Percentiles rank a stretch among this genome's conserved stretches.
phyloP scores from a whole-genome alignment of 2,113 vertebrate genomes.

The Capricornis sumatraensis region DNA sequence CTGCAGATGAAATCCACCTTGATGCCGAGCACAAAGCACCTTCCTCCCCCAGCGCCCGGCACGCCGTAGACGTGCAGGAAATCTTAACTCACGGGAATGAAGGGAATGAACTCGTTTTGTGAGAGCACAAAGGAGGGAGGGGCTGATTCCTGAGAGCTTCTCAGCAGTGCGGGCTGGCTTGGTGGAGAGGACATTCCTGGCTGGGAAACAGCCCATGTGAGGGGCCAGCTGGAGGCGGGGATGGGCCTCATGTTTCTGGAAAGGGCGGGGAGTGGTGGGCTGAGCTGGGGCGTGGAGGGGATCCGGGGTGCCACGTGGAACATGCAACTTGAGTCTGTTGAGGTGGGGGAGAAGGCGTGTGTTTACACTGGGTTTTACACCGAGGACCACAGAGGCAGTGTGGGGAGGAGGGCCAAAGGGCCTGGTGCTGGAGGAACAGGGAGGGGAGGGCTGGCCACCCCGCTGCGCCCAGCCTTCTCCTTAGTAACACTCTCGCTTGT shows the following conservation, averaged over 20 bases:
- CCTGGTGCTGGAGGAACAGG: neutral
- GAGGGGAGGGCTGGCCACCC: neutral
- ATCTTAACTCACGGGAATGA: neutral
- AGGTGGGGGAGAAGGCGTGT: neutral
- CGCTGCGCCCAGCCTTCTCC: fast-evolving
- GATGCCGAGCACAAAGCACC: fast-evolving
- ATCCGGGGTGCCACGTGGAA: neutral
- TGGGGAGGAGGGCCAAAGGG: neutral
- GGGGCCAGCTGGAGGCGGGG: neutral
- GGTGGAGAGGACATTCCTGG: neutral
- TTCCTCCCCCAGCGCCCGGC: fast-evolving
- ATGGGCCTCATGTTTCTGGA: neutral
- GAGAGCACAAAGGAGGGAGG: neutral
- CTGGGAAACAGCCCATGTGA: neutral
- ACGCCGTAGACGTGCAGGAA: neutral
- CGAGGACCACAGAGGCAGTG: neutral
- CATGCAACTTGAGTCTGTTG: neutral
- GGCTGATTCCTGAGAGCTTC: neutral
- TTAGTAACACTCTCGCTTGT: neutral
- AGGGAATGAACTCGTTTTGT: neutral
- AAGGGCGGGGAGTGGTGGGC: neutral
- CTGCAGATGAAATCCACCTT: neutral
- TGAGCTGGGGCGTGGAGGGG: fast-evolving
- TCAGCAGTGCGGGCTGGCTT: neutral
- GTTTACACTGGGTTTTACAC: neutral